A percentile compares a stretch with the other conserved stretches of the same genome.
phyloP scores from a whole-genome alignment of 2,113 vertebrate species.

The Gobio gobio region DNA sequence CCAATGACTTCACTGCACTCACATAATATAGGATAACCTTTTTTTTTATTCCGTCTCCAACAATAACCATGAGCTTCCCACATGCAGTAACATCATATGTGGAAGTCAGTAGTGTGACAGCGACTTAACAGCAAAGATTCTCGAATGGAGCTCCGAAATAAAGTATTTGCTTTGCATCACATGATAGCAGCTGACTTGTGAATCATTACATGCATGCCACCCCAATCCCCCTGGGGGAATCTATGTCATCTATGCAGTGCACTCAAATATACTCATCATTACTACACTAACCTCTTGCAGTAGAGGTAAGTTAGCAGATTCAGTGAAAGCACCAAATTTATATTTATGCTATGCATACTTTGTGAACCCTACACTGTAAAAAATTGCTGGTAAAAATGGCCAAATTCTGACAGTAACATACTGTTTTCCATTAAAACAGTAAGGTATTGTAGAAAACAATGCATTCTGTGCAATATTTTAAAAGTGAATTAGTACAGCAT shows the following conservation, averaged over 20 bases:
- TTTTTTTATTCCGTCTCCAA: too few relatives aligned
- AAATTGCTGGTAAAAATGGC: too few relatives aligned
- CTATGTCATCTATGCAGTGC: neutral
- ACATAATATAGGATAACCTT: too few relatives aligned
- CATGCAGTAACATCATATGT: too few relatives aligned
- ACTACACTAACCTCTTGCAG: neutral
- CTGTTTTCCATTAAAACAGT: too few relatives aligned
- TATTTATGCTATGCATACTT: neutral
- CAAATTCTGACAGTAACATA: too few relatives aligned
- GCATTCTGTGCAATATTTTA: too few relatives aligned
- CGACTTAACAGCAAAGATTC: neutral
- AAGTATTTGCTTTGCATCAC: neutral
- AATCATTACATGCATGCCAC: neutral
- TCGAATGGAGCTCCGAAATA: neutral
- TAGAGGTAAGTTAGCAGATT: constrained; percentile 10
- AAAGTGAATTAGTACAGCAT: neutral
- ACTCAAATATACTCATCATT: constrained; percentile 3
- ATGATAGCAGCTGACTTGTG: neutral
- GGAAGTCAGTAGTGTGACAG: too few relatives aligned
- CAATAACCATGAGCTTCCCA: too few relatives aligned
- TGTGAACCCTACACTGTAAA: neutral
- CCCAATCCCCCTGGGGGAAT: neutral
- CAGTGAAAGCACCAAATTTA: neutral
- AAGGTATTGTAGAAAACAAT: too few relatives aligned
- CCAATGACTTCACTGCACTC: too few relatives aligned